Evolutionary conservation across 2,797 vertebrate genomes (phyloP).

Genomic region (Crotalus adamanteus): DNA sequence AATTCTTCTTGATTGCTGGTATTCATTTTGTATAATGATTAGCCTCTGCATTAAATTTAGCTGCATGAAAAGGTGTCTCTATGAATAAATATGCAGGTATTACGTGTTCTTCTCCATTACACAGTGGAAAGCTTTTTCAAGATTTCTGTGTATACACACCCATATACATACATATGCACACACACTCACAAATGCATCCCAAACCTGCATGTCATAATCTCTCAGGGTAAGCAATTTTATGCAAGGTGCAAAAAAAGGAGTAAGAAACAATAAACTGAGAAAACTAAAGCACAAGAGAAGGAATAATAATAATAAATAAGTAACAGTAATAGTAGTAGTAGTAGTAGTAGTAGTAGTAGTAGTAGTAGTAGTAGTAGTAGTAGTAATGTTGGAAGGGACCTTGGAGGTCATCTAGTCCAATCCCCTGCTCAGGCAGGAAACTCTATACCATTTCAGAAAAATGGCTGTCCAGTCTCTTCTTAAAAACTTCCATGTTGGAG

Average conservation of each 20-base stretch:
- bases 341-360: too few species aligned
- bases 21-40: conserved; percentile 37
- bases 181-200: neutral
- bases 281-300: neutral
- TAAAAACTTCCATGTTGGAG: too few species aligned
- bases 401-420: too few species aligned
- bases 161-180: neutral
- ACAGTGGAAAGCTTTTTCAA: neutral
- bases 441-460: too few species aligned
- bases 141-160: neutral
- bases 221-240: neutral
- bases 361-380: too few species aligned
- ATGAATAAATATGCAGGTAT: neutral
- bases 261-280: neutral
- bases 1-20: conserved; percentile 32
- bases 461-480: too few species aligned
- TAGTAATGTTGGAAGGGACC: too few species aligned
- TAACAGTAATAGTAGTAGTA: too few species aligned
- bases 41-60: conserved; percentile 22
- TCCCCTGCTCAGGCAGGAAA: too few species aligned
- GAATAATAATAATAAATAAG: too few species aligned
- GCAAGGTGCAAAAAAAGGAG: neutral
- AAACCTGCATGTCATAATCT: neutral
- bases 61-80: conserved; percentile 19
- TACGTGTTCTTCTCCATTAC: neutral